These are phyloP conservation scores for Drosophila neotestacea DNA, from an alignment of 2,888 invertebrate genomes.

Conservation along the genomic window DNA sequence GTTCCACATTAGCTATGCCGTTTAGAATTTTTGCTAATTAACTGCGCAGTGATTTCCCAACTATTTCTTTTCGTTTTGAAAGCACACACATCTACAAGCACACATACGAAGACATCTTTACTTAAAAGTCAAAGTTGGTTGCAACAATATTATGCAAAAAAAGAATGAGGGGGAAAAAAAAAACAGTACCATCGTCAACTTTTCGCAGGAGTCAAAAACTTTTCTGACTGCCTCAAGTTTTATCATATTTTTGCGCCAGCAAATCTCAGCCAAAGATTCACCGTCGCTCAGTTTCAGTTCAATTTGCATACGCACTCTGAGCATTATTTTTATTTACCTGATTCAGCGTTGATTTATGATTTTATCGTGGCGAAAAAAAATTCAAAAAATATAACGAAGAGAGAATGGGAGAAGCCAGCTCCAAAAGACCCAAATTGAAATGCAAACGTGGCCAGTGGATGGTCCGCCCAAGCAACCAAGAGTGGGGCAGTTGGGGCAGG, in stretches of 20 bases:
- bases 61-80: slow-evolving; percentile 29
- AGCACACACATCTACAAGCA: neutral
- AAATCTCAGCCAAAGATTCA: slow-evolving; percentile 66
- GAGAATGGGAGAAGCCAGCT: slow-evolving; percentile 17
- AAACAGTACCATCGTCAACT: slow-evolving; percentile 41
- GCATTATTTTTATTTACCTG: slow-evolving; percentile 81
- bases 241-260: slow-evolving; percentile 73
- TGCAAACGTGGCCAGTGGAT: slow-evolving; percentile 70
- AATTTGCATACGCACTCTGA: slow-evolving; percentile 78
- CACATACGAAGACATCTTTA: neutral
- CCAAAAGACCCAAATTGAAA: slow-evolving; percentile 68
- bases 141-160: slow-evolving; percentile 70
- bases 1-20: slow-evolving; percentile 46
- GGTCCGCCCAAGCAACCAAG: slow-evolving; percentile 2
- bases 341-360: slow-evolving; percentile 81
- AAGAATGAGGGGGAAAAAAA: slow-evolving; percentile 3
- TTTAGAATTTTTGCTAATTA: slow-evolving; percentile 61
- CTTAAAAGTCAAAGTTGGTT: slow-evolving; percentile 52
- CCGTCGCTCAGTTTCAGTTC: slow-evolving; percentile 60
- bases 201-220: slow-evolving; percentile 61
- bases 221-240: slow-evolving; percentile 71
- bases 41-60: slow-evolving; percentile 41
- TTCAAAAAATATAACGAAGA: slow-evolving; percentile 3
- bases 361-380: slow-evolving; percentile 60
- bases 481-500: neutral